Evolutionary conservation across 2,113 vertebrate species (phyloP).

Genomic region (Eurystomus gularis): DNA sequence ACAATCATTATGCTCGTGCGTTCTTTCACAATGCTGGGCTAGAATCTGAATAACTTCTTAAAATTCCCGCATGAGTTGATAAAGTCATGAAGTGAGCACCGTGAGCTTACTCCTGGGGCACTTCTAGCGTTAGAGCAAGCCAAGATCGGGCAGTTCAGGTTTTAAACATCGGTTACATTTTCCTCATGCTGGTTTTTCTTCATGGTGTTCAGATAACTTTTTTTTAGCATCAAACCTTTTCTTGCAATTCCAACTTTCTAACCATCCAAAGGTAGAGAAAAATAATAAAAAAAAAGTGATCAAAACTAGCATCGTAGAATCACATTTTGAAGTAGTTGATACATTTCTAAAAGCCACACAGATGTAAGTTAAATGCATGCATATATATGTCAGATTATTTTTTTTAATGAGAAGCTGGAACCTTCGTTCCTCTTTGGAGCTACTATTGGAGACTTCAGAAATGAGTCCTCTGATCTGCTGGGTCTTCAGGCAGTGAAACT

Average conservation of each 20-base stretch:
- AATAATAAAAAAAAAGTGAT: not conserved
- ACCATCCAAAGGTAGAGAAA: not conserved
- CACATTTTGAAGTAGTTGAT: not conserved
- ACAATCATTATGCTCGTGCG: not conserved
- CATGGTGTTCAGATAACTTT: not conserved
- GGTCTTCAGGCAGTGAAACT: constrained; percentile 32
- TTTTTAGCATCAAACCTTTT: not conserved
- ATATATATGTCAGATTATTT: not conserved
- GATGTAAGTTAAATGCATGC: not conserved
- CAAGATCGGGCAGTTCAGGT: not conserved
- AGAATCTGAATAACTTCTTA: not conserved
- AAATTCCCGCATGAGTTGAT: not conserved
- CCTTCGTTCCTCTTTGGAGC: not conserved
- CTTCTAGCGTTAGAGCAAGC: not conserved
- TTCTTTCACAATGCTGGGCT: constrained; percentile 13
- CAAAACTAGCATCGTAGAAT: not conserved
- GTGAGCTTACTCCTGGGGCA: not conserved
- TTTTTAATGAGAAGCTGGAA: not conserved
- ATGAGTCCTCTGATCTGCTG: not conserved
- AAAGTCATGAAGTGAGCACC: not conserved
- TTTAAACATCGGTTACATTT: not conserved
- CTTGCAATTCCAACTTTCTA: not conserved
- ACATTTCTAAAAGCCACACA: not conserved
- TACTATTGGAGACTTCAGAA: not conserved
- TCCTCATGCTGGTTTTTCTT: not conserved